Evolutionary conservation across 2,888 invertebrate genomes (phyloP).

Genomic region (Baronia brevicornis): DNA sequence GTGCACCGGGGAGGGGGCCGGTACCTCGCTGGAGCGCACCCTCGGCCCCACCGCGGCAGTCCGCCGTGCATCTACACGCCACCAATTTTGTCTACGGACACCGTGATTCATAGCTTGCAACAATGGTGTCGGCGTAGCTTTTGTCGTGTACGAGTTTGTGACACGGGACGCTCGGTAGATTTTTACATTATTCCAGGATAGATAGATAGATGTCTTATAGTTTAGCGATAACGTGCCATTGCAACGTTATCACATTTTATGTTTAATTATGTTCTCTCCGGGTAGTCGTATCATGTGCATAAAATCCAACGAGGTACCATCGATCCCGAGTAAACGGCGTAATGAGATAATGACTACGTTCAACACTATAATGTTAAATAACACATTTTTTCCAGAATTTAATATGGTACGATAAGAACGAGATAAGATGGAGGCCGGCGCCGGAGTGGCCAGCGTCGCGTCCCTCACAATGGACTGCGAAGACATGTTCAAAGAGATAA

Average conservation of each 20-base stretch:
- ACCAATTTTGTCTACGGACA: constrained; percentile 9
- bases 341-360: not conserved
- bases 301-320: constrained; percentile 14
- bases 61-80: constrained; percentile 13
- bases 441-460: constrained; percentile 56
- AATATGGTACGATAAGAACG: constrained; percentile 25
- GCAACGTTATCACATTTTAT: not conserved
- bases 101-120: constrained; percentile 1
- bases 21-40: constrained; percentile 17
- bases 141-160: no score
- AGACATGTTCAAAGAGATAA: constrained; percentile 94
- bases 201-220: no score
- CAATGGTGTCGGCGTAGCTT: no score
- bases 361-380: not conserved
- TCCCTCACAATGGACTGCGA: constrained; percentile 82
- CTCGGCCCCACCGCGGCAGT: constrained; percentile 11
- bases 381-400: constrained; percentile 27
- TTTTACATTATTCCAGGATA: no score
- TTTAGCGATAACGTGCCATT: no score
- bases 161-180: no score
- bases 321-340: not conserved
- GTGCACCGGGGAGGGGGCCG: constrained; percentile 28
- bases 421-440: constrained; percentile 69
- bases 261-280: not conserved
- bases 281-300: not conserved